Conservation (phyloP, 2,888 invertebrate genomes). For the Lepidocyrtoides sp. region DNA sequence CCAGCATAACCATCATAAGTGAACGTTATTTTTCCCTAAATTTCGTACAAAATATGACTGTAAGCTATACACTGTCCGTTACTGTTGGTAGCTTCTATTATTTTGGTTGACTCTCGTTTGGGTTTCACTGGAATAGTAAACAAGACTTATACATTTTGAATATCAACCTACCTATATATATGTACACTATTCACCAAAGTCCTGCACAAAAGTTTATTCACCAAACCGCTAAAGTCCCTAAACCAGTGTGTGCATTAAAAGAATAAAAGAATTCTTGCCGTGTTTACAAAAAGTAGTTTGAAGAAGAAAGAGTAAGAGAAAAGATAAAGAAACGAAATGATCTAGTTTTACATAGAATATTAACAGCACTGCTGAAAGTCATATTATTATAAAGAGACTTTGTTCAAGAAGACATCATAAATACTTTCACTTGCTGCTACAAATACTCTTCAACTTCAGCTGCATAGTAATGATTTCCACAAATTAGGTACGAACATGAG, state of each 20-base stretch:
- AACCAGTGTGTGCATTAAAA: background rate
- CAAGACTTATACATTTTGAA: background rate
- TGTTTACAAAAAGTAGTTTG: slow-evolving; percentile 3
- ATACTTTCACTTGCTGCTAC: background rate
- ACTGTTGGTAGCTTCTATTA: background rate
- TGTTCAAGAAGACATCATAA: background rate
- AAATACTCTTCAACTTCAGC: background rate
- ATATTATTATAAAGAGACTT: background rate
- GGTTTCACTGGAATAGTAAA: slow-evolving; percentile 1
- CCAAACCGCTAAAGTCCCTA: background rate
- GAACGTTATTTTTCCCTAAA: background rate
- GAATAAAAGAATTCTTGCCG: background rate
- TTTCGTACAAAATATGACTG: background rate
- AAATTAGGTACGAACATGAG: background rate
- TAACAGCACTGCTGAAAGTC: background rate
- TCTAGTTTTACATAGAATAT: slow-evolving; percentile 6
- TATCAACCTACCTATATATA: background rate
- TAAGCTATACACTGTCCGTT: too few species aligned
- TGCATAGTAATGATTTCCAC: background rate
- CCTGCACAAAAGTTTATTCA: background rate
- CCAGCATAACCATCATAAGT: background rate
- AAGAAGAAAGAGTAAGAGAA: background rate
- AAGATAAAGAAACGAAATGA: slow-evolving; percentile 20
- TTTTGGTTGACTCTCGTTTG: background rate
- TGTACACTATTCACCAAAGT: background rate